Evolutionary conservation across 2,113 vertebrate species (phyloP), one percentile per base, ranked within the genome.

Genomic region (Spermophilus dauricus): DNA sequence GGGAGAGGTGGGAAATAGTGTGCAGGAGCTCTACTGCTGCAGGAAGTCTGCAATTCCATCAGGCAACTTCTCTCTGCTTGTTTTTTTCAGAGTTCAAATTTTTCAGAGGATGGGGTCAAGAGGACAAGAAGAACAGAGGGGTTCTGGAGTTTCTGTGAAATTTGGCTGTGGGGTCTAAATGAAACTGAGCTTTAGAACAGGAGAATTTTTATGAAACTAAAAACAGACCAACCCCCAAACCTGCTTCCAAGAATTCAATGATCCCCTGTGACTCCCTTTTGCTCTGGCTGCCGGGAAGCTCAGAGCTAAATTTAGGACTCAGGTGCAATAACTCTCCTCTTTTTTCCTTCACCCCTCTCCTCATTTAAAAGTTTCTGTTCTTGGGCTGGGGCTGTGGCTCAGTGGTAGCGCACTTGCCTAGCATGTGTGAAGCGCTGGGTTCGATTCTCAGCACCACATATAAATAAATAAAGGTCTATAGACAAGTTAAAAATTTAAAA

Each of bases 171-270:
- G 18, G 4, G 39, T 80, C 48, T 58, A 90, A 95, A 77, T 70
- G 10, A 91, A 89, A 95, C 24, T 56, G 89, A 93, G 77, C 24
- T 95, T 78, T 45, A 58, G 37, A 45, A 24, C 77, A 82, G 72
- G 95, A 89, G 37, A 65, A 92, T 93, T 88, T 95, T 91, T 58
- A 67, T 42, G 83, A 95, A 84, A 72, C 89, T 70, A 89, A 97
- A 96, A 95, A 18, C 69, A 84, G 42, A 93, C 18, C 16, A 73
- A 89, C 69, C 9, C 48, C 56, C 28, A 91, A 81, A 94, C 58
- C 28, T 84, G 1, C 48, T 82, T 81, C 63, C 39, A n/a, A 94
- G 67, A 84, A 42, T 39, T 34, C 69, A 16, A 7, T 53, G 48
- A 77, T 81, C 69, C 11, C 83, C 45, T 91, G 28, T 34, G 42